Percentiles rank a stretch among this genome's conserved stretches.
These are phyloP conservation scores for Artemisiospiza belli DNA, from an alignment of 2,113 vertebrate species.

Conservation along the genomic window DNA sequence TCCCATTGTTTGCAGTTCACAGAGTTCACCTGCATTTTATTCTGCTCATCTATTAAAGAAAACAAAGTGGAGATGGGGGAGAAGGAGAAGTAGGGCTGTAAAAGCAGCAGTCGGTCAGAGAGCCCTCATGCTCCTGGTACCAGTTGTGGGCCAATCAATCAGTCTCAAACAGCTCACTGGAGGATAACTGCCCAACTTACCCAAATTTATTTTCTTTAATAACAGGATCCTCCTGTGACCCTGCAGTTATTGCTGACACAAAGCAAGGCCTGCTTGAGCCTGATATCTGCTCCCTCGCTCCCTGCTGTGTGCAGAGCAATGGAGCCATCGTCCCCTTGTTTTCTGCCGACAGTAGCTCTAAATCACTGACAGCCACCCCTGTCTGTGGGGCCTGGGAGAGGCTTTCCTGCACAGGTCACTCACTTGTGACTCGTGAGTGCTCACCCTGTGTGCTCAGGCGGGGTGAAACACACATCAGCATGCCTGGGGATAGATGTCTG, in stretches of 20 bases:
- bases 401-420: not conserved
- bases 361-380: not conserved
- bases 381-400: not conserved
- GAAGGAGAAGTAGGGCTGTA: not conserved
- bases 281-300: slow-evolving; percentile 1
- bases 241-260: slow-evolving; percentile 4
- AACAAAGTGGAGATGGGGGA: slow-evolving; percentile 21
- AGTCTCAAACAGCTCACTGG: slow-evolving; percentile 29
- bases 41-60: slow-evolving; percentile 55
- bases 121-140: not conserved
- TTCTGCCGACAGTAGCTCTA: not conserved
- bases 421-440: not conserved
- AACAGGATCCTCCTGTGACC: slow-evolving; percentile 51
- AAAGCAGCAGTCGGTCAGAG: slow-evolving; percentile 15
- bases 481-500: accelerated
- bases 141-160: slow-evolving; percentile 51
- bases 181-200: slow-evolving; percentile 35
- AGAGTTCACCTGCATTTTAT: slow-evolving; percentile 61
- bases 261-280: not conserved
- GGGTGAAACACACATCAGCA: not conserved
- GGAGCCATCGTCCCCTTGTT: not conserved
- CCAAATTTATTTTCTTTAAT: slow-evolving; percentile 70
- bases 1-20: slow-evolving; percentile 58
- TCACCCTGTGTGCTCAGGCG: accelerated
- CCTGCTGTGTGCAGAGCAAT: not conserved